Base-by-base conservation (phyloP, 2,797 vertebrate species). In the Enteromius radiatus region DNA sequence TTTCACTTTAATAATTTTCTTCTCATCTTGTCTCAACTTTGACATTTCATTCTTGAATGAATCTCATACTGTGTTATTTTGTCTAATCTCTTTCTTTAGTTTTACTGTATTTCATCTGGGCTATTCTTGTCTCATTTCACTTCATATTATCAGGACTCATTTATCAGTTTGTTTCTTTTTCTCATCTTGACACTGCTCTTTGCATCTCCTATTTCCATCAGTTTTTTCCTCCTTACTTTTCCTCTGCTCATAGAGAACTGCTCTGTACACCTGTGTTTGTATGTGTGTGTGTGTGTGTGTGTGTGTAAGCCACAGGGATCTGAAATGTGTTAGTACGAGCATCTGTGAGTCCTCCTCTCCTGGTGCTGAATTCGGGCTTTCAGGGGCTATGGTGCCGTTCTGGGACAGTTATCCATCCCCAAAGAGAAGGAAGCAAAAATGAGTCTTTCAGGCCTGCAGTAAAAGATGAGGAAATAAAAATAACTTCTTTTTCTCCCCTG, bases 251-350 rank as follows among this genome's bases (percentile, higher is more conserved):
- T 12, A 31, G 10, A 59, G n/a, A 23, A n/a, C 23, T 78, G 28
- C 59, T 43, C 19, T 47, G 69, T n/a, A 65, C 49, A 52, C 36
- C 56, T 61, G 92, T 93, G 91, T 91, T 93, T 93, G 91, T 91
- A 92, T 91, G 91, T 92, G 14, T 10, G 93, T 93, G 91, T 91
- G 93, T 92, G 90, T 91, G 92, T 90, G 91, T 91, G 47, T 88
- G 87, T 91, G 91, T 91, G 90, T 91, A 93, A 91, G 91, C 92
- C 93, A 93, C 91, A 91, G 92, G 91, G 91, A 92, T 89, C 90
- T 91, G 89, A 91, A 86, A 88, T 93, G 92, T 93, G 92, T 93
- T 92, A 93, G 90, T 88, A 88, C 84, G 85, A 85, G 88, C 90
- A 88, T 88, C 80, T 89, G 85, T 87, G 87, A 90, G 88, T 26